Base-by-base conservation (phyloP, 2,888 invertebrate genomes). In the Athetis lepigone region DNA sequence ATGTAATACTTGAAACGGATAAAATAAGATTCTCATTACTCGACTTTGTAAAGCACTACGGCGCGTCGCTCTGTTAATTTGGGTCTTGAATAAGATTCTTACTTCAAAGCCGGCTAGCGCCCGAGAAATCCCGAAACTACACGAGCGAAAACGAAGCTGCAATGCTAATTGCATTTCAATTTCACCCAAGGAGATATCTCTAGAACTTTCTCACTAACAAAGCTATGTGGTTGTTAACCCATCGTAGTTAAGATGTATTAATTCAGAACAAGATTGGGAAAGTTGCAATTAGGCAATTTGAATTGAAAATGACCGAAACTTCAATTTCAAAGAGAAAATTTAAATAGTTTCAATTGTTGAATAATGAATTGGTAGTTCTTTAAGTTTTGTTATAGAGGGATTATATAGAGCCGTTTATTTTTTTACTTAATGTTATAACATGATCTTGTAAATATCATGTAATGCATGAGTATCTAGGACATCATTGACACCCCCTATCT, bases 1-100 rank as follows among this genome's bases (percentile, higher is more conserved):
- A 46, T 46, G 2, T 33, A 63, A 25, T 42, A 56, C 37, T 42
- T 42, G 23, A 46, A 46, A 46, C 23, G 16, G n/a, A 42, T 63
- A 19, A 47, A 56, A 56, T 63, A 33, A 33, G 9, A 49, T 57
- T 47, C 33, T 37, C 51, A 40, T 70, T 49, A 42, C 47, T 8
- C 11, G 13, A 27, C 23, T 69, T 16, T 23, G 27, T 43, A 27
- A 23, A 46, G 11, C 55, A 45, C 45, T 37, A 40, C 46, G 63
- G 37, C 50, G 43, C 33, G 19, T 8, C 16, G 29, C 39, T 69
- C 18, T 43, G 64, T 69, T 70, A 63, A 70, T 69, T 70, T 57
- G 56, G 37, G 27, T 49, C 70, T 58, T 58, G 64, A 70, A 70
- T 70, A 64, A 70, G 57, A 70, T 69, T 64, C 52, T 58, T 58